Base-by-base conservation (phyloP, 1,140 invertebrate genomes). In the Theocolax elegans region DNA sequence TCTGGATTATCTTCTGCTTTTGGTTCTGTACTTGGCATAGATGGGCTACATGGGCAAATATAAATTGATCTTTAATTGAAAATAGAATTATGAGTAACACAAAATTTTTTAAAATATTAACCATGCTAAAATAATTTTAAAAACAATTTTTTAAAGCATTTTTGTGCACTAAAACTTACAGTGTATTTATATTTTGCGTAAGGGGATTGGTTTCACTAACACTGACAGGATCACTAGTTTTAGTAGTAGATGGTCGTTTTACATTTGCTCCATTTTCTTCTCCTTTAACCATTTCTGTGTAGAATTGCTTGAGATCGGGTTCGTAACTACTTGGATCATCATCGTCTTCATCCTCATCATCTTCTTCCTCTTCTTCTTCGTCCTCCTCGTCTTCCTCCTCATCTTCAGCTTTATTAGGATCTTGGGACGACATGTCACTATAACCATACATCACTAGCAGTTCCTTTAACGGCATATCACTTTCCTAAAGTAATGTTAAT, bases 401-500 rank as follows among this genome's bases (percentile, higher is more conserved):
- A 12, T 83, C 84, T 13, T 80, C 83, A 63, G 76, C 82, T 13
- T 84, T 80, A 40, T 83, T 84, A 21, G 54, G 31, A 71, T 71
- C 69, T 13, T 71, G 69, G 29, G 49, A 71, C 13, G 63, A 60
- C 63, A 72, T 76, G 72, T 84, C 80, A 71, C 85, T 87, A 86
- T 91, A 94, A 72, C 93, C 93, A 86, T 97, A 97, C 84, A 96
- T 90, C 10, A 94, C 94, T 73, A 98, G 85, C 54, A 98, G 85
- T 81, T 97, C 93, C 78, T 97, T 95, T 73, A 98, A 88, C 71
- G 97, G 97, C 94, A 98, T 98, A 86, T 97, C 94, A 81, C 92
- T 90, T 81, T 91, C 90, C 87, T 89, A 29, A 21, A 68, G 42
- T 54, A 78, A 71, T 17, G 27, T 60, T 19, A 19, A 35, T 15